Percentiles rank a stretch among this genome's conserved stretches.
Conservation (phyloP, 2,797 vertebrate species). For the Mus minutoides region DNA sequence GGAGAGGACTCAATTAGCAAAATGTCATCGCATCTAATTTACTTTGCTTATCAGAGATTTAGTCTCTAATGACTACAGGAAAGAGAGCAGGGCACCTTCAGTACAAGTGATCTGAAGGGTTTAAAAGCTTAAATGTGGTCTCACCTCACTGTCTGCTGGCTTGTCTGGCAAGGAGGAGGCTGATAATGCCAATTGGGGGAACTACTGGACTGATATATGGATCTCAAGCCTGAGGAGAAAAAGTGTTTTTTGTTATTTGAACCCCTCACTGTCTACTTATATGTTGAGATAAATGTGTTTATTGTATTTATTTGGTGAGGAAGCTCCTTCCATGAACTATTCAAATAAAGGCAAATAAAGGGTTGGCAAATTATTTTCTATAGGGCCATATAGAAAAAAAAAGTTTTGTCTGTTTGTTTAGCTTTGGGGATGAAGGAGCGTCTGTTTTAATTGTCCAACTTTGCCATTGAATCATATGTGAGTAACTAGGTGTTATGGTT, state of each 20-base stretch:
- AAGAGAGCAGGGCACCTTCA: conserved; percentile 86
- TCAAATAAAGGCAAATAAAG: neutral
- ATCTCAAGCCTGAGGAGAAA: neutral
- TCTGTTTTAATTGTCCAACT: neutral
- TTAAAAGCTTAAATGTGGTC: conserved; percentile 81
- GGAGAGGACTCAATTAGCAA: conserved; percentile 96
- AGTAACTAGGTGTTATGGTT: neutral
- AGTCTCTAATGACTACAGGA: conserved; percentile 87
- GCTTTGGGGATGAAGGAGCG: neutral
- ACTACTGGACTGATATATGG: neutral
- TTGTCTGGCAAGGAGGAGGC: conserved; percentile 59
- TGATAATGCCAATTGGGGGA: neutral
- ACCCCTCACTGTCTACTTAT: neutral
- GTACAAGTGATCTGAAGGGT: conserved; percentile 75
- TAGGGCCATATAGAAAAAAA: neutral
- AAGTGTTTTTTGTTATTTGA: neutral
- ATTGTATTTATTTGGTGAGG: conserved; percentile 51
- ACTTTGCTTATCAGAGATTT: conserved; percentile 91
- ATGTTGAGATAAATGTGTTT: neutral
- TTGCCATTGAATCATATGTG: neutral
- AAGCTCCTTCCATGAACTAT: neutral
- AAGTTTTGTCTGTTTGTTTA: neutral
- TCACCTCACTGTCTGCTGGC: conserved; percentile 39
- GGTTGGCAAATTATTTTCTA: conserved; percentile 9
- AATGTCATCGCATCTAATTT: conserved; percentile 97